These are phyloP conservation scores for Heliocidaris tuberculata DNA, from an alignment of 35 echinoderm and acorn worm species.

Conservation along the genomic window DNA sequence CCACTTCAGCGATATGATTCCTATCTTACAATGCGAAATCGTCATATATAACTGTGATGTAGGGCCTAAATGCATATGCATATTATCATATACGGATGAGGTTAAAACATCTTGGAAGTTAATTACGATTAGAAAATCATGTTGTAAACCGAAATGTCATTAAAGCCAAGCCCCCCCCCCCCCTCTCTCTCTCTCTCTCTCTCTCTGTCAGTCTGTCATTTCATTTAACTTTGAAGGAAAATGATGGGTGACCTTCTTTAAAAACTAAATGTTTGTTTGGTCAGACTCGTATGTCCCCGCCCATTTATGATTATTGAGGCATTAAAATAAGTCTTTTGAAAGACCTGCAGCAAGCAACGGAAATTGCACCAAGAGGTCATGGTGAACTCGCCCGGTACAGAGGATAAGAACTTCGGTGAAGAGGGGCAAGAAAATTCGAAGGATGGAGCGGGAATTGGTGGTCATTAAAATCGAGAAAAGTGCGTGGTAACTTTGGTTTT, in stretches of 20 bases:
- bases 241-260: slow-evolving; percentile 22
- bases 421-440: not conserved
- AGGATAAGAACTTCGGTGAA: not conserved
- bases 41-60: too few species aligned
- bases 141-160: too few species aligned
- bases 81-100: too few species aligned
- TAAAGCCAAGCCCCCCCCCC: not conserved
- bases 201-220: not conserved
- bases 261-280: slow-evolving; percentile 8
- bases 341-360: not conserved
- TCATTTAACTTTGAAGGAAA: not conserved
- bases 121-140: too few species aligned
- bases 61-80: too few species aligned
- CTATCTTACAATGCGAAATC: too few species aligned
- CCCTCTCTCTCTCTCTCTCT: not conserved
- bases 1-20: too few species aligned
- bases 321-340: not conserved
- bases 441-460: not conserved
- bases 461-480: not conserved
- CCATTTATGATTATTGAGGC: not conserved
- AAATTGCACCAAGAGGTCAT: not conserved
- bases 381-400: not conserved
- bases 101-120: too few species aligned
- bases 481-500: not conserved
- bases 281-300: slow-evolving; percentile 1